Percentiles rank a stretch among this genome's conserved stretches.
These are phyloP conservation scores for Pelochelys cantorii DNA, from an alignment of 2,797 vertebrate genomes.

Conservation along the genomic window DNA sequence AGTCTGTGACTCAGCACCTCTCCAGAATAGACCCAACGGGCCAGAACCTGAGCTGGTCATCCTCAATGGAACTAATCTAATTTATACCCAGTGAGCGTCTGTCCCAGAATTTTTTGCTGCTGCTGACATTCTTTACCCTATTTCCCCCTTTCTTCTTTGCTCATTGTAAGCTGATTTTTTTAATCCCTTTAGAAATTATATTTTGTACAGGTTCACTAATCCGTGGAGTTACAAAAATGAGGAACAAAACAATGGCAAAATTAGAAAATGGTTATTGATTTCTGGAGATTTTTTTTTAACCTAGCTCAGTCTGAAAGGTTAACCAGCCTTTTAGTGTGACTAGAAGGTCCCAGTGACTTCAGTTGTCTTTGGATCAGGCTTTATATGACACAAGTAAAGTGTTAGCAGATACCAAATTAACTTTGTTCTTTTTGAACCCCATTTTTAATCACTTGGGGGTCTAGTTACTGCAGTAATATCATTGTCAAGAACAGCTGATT, in stretches of 20 bases:
- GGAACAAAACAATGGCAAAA: background rate
- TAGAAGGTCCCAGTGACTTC: conserved; percentile 52
- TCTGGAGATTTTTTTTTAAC: background rate
- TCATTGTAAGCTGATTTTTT: background rate
- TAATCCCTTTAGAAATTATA: background rate
- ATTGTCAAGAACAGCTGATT: background rate
- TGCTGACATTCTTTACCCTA: background rate
- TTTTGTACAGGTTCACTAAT: background rate
- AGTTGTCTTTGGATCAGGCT: background rate
- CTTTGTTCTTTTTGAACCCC: background rate
- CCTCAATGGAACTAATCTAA: background rate
- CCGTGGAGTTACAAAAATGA: background rate
- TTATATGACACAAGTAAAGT: conserved; percentile 4
- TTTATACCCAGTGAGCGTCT: background rate
- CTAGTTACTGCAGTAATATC: background rate
- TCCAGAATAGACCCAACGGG: fast-evolving
- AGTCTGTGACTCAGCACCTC: background rate
- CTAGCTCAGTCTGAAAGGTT: background rate
- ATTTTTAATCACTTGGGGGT: background rate
- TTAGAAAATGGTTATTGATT: background rate
- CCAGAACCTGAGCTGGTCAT: background rate
- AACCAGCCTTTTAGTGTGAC: background rate
- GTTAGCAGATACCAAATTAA: background rate
- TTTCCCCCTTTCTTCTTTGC: background rate
- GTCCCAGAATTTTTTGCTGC: background rate